Base-by-base conservation (phyloP, 2,113 vertebrate species). In the Cygnus buccinator region DNA sequence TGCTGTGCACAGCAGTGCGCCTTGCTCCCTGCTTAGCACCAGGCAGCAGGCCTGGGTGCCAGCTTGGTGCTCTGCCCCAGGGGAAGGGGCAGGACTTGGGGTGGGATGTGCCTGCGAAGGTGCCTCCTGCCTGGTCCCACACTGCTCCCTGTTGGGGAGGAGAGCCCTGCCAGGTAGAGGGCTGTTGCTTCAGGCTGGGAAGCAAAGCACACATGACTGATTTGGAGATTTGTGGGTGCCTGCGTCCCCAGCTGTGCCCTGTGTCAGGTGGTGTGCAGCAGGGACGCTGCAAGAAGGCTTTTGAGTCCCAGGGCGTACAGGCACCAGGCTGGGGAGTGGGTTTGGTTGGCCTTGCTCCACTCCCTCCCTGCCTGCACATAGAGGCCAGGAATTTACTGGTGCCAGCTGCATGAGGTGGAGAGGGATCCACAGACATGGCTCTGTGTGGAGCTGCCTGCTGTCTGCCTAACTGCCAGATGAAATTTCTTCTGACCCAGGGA, bases 181-280 rank as follows among this genome's bases (percentile, higher is more conserved):
- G n/a, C 75, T 79, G 50, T 46, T 76, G 33, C 37, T 39, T 55
- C 39, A 25, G 58, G 20, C 3, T 2, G 3, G 8, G 50, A 25
- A 52, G 50, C 50, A 52, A 52, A 52, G 23, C 50, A 8, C 22
- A 13, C 23, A 26, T 10, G 21, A 22, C 62, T 70, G 48, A 2
- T 0, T 9, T 39, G 55, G 41, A 80, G 50, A 9, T 63, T 46
- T 39, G 62, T 85, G 48, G 55, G 48, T 58, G 41, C 44, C 50
- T 0, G 1, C 39, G 41, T 41, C 13, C 9, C 28, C 2, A 4
- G 11, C 59, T 1, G 0, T 67, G 72, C 48, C 7, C 35, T 52
- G 11, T 43, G 37, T 14, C 31, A 25, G 18, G 26, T 25, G 26
- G 6, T 14, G 39, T 26, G 37, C 0, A 1, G 21, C 81, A 76